Evolutionary conservation across 2,113 vertebrate species (phyloP).

Genomic region (Ochotona curzoniae): DNA sequence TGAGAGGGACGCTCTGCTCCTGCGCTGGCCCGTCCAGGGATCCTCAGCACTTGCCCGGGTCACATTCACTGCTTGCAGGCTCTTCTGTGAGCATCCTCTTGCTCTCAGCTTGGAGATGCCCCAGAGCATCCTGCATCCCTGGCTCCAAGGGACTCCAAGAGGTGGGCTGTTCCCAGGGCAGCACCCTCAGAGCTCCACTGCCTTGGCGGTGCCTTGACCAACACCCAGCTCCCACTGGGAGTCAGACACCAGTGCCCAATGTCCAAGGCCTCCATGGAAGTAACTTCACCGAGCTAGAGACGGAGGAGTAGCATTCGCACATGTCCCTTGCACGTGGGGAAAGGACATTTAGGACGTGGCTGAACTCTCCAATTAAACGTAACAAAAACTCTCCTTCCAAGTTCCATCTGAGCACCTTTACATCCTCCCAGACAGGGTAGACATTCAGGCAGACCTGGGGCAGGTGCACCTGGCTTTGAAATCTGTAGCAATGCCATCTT

Average conservation of each 20-base stretch:
- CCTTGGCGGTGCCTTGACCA: rapidly evolving
- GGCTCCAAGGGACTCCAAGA: background rate
- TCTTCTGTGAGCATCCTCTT: rapidly evolving
- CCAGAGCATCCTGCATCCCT: background rate
- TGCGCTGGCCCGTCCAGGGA: background rate
- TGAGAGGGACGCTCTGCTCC: rapidly evolving
- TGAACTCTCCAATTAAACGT: background rate
- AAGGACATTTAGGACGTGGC: no score
- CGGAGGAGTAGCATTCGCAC: background rate
- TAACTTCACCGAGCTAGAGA: background rate
- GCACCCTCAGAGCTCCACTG: background rate
- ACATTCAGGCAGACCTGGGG: background rate
- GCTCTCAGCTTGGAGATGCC: background rate
- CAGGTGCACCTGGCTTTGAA: background rate
- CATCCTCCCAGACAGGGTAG: background rate
- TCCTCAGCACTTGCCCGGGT: background rate
- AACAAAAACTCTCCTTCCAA: background rate
- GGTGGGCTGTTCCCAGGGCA: background rate
- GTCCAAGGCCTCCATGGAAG: background rate
- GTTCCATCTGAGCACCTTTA: background rate
- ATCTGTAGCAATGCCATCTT: background rate
- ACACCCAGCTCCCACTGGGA: background rate
- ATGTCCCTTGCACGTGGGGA: background rate
- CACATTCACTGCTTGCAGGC: rapidly evolving
- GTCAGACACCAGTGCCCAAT: background rate